Base-by-base conservation (phyloP, 2,888 invertebrate genomes). In the Zonitis immaculata region DNA sequence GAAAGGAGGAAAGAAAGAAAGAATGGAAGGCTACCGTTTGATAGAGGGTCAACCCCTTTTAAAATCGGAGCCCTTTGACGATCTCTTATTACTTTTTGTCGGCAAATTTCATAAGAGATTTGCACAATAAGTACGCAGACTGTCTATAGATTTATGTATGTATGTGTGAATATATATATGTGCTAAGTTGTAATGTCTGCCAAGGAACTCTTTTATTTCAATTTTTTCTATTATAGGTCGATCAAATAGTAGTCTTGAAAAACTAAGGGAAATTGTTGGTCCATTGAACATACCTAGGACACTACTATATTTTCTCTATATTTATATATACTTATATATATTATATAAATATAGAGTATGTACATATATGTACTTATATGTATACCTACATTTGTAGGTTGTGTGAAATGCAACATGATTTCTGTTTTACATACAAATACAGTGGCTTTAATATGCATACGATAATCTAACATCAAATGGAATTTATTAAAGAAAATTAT, bases 81-180 rank as follows among this genome's bases (percentile, higher is more conserved):
- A 66, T 65, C 66, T 64, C 64, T 67, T 64, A 67, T 68, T 67
- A 64, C 65, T 65, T 66, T 67, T 66, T 63, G 66, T 67, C 66
- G 68, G 68, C 63, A 57, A 62, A 66, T 64, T 66, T 61, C 62
- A 65, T 62, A 66, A 64, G 59, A 66, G 66, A 66, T 66, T 62
- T 58, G 64, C 65, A 66, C 66, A 65, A 67, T 66, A 60, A 63
- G 62, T 55, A 59, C n/a, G n/a, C 51, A 58, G 46, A 7, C 26
- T 26, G n/a, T n/a, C n/a, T n/a, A n/a, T n/a, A n/a, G n/a, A n/a
- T n/a, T 6, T 26, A 26, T 8, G 8, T 6, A 7, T 8, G 8
- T 26, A 26, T 20, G n/a, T 9, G 8, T 39, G 6, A 18, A 7
- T 32, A 14, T 14, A 14, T 32, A 32, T 14, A 14, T 5, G 63